phyloP scores from a whole-genome alignment of 2,113 vertebrate genomes.

The Lycaon pictus region DNA sequence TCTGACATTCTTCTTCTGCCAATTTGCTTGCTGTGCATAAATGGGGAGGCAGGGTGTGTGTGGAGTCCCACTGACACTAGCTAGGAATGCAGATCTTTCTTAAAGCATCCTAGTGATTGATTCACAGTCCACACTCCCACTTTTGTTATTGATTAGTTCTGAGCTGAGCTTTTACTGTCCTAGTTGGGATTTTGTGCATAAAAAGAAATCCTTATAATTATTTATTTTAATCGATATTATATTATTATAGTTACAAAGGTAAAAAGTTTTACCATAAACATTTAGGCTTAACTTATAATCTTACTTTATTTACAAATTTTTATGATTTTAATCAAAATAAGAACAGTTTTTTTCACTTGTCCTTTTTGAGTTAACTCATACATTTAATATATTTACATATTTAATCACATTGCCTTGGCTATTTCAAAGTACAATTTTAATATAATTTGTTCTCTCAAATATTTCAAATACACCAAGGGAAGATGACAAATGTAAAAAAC shows the following conservation, averaged over 20 bases:
- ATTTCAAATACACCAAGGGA: constrained; percentile 10
- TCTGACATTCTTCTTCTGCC: neutral
- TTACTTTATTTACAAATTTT: neutral
- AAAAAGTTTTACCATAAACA: neutral
- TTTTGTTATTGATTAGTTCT: neutral
- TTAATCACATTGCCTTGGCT: neutral
- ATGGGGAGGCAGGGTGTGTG: neutral
- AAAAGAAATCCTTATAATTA: neutral
- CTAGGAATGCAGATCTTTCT: neutral
- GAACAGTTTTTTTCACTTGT: neutral
- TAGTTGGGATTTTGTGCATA: neutral
- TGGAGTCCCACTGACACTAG: neutral
- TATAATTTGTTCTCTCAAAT: neutral
- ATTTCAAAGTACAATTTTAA: neutral
- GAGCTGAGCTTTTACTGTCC: neutral
- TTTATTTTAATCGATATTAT: neutral
- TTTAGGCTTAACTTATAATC: neutral
- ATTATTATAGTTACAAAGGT: neutral
- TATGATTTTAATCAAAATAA: constrained; percentile 35
- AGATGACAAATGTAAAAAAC: neutral
- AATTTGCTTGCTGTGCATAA: neutral
- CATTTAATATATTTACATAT: neutral
- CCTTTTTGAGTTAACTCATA: neutral
- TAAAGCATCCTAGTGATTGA: neutral
- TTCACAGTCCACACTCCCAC: neutral